Conservation (phyloP, 2,888 invertebrate genomes). For the Chydorus sphaericus region DNA sequence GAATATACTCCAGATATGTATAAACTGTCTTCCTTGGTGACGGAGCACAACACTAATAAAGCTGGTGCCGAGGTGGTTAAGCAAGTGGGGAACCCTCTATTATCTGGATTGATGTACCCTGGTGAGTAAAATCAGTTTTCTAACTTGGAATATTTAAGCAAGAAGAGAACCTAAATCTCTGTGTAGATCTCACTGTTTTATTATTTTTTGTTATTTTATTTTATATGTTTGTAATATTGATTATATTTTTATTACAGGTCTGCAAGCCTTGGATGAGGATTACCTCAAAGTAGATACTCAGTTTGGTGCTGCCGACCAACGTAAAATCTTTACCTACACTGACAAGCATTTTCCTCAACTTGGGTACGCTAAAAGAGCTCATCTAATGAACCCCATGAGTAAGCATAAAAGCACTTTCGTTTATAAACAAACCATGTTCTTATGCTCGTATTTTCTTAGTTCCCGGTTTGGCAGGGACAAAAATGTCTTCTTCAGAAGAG, state of each 20-base stretch:
- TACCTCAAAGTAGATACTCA: constrained; percentile 99
- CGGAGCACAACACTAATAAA: constrained; percentile 96
- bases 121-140: constrained; percentile 35
- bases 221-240: no score
- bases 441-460: constrained; percentile 38
- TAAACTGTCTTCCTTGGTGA: constrained; percentile 73
- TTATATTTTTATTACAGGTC: no score
- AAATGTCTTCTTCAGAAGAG: constrained; percentile 98
- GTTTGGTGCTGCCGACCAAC: constrained; percentile 97
- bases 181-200: no score
- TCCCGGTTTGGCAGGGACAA: constrained; percentile 80
- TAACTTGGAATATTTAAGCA: not conserved
- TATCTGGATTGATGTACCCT: constrained; percentile 92
- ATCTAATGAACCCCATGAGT: constrained; percentile 99
- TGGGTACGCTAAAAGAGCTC: constrained; percentile 86
- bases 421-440: not conserved
- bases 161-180: no score
- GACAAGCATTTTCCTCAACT: constrained; percentile 93
- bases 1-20: constrained; percentile 94
- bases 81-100: constrained; percentile 85
- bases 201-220: no score
- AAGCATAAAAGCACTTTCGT: constrained; percentile 25
- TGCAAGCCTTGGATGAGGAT: constrained; percentile 94
- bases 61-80: constrained; percentile 99
- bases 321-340: constrained; percentile 96